Evolutionary conservation across 2,113 vertebrate species (phyloP).

Genomic region (Agelaius tricolor): DNA sequence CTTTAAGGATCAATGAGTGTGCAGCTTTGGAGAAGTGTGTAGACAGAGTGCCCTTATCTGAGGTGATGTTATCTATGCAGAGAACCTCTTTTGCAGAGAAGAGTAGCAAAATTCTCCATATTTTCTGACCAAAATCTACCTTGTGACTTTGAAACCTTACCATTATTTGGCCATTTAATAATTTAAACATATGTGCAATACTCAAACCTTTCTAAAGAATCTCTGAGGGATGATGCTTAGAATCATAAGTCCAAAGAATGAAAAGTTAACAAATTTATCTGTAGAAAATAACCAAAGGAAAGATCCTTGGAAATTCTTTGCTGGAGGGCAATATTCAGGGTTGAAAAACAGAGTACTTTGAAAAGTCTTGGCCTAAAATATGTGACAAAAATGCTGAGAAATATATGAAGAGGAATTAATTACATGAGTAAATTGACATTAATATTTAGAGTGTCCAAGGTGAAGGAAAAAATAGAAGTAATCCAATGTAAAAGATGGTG

Average conservation of each 20-base stretch:
- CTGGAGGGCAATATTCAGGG: neutral
- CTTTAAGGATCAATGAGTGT: neutral
- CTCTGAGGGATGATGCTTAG: neutral
- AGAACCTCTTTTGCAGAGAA: neutral
- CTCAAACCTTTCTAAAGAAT: neutral
- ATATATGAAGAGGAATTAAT: neutral
- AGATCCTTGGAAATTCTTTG: neutral
- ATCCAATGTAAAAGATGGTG: neutral
- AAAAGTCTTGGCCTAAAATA: neutral
- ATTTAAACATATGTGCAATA: neutral
- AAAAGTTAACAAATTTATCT: neutral
- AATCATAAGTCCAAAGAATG: neutral
- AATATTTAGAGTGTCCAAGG: neutral
- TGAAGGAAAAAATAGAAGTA: neutral
- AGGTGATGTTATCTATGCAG: neutral
- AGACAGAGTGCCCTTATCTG: neutral
- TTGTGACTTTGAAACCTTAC: neutral
- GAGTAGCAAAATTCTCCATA: neutral
- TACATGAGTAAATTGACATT: neutral
- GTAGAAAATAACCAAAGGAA: neutral
- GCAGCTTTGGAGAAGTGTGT: neutral
- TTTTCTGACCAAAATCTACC: neutral
- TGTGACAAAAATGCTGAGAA: neutral
- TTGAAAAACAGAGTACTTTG: neutral
- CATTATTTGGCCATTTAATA: neutral